Percentiles rank a stretch among this genome's conserved stretches.
phyloP scores from a whole-genome alignment of 2,797 vertebrate species.

The Pagetopsis macropterus region DNA sequence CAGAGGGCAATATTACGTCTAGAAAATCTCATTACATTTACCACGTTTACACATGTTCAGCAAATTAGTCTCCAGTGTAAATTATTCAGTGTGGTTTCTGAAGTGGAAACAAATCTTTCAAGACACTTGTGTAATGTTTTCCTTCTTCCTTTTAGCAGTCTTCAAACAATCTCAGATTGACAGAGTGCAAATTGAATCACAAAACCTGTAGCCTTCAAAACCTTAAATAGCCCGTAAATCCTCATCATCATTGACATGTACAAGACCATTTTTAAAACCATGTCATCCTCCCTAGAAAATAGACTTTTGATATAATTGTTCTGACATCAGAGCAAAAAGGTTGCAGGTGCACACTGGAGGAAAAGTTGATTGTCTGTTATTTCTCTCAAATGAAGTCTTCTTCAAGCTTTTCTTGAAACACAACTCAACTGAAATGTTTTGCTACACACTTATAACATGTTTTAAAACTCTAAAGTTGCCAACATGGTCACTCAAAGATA shows the following conservation, averaged over 20 bases:
- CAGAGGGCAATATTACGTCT: slow-evolving; percentile 68
- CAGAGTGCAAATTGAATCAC: slow-evolving; percentile 14
- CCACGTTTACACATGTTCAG: background rate
- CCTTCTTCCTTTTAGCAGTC: background rate
- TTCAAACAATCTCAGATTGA: slow-evolving; percentile 19
- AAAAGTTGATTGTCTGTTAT: background rate
- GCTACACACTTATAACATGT: background rate
- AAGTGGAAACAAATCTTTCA: background rate
- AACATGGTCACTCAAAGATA: background rate
- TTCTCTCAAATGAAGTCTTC: background rate
- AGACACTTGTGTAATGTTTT: background rate
- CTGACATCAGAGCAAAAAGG: background rate
- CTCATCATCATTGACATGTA: slow-evolving; percentile 9
- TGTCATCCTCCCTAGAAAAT: background rate
- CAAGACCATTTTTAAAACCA: background rate
- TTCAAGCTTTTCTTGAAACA: background rate
- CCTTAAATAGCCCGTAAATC: background rate
- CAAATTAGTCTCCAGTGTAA: slow-evolving; percentile 6
- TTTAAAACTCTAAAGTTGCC: background rate
- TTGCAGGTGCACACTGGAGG: background rate
- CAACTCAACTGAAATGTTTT: background rate
- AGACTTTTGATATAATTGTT: background rate
- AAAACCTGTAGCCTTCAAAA: slow-evolving; percentile 9
- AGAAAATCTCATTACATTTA: background rate
- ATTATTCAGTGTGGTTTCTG: background rate